Base-by-base conservation (phyloP, 1,140 invertebrate species). In the Arctopsyche grandis region DNA sequence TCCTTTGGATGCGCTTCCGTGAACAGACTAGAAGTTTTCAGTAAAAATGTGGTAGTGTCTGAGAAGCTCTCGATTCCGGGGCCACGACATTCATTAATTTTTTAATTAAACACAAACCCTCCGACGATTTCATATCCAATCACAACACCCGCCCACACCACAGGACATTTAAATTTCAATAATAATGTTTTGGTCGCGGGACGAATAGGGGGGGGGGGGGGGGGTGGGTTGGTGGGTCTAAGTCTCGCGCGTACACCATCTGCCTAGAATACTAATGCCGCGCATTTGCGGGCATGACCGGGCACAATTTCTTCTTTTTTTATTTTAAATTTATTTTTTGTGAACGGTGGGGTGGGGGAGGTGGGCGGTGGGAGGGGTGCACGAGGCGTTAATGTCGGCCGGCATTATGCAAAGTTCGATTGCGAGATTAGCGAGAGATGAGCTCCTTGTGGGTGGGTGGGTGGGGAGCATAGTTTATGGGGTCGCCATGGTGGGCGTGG, bases 351-450 rank as follows among this genome's bases (percentile, higher is more conserved):
- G 44, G 12, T 46, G 12, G 12, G 44, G 44, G 44, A 60, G 7
- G 16, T 21, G 56, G 16, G 56, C 56, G 16, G 12, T 21, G 10
- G 12, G 19, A 66, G 5, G 60, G 19, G 19, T 22, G 7, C 19
- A 12, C 60, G 48, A 52, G 1, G 60, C 70, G 38, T 74, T 74
- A 74, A 74, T 74, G 43, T 74, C 46, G 43, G 44, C 46, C 24
- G 22, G 22, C 70, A 74, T 74, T 74, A 56, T 74, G 70, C 70
- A 74, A 74, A 74, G 70, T 52, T 74, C 70, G 38, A 74, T 74
- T 74, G 70, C 43, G 24, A 74, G 70, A 74, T 74, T 74, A 66
- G 19, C 60, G 9, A 10, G 46, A 74, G 43, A 74, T 52, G 70
- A 74, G 43, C 70, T 9, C 1, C 12, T 22, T 12, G 3, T 21